Evolutionary conservation across 2,797 vertebrate species (phyloP).

Genomic region (Notamacropus eugenii): DNA sequence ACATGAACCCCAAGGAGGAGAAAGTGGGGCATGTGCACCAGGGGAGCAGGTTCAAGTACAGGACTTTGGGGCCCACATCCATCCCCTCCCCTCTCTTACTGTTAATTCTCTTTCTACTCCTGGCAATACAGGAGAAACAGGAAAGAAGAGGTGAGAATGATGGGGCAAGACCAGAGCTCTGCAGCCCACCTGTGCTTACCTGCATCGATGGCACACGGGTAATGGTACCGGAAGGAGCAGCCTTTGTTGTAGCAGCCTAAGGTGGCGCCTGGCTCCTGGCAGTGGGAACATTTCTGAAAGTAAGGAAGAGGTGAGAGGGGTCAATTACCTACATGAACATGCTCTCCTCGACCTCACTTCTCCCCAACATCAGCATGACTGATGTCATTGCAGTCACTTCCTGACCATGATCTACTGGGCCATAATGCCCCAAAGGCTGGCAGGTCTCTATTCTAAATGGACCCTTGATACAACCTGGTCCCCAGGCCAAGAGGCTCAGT

Average conservation of each 20-base stretch:
- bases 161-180: background rate
- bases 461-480: too few relatives aligned
- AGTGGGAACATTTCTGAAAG: conserved; percentile 96
- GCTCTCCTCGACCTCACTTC: conserved; percentile 14
- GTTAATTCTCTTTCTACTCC: background rate
- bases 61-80: background rate
- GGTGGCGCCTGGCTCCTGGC: conserved; percentile 96
- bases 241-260: conserved; percentile 99
- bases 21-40: background rate
- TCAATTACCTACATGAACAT: background rate
- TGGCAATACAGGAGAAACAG: background rate
- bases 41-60: background rate
- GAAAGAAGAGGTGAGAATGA: background rate
- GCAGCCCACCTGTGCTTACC: conserved; percentile 84
- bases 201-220: conserved; percentile 96
- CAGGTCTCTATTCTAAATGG: background rate
- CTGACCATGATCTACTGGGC: background rate
- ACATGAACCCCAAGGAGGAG: background rate
- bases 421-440: background rate
- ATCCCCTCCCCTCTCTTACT: background rate
- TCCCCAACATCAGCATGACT: background rate
- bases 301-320: conserved; percentile 61
- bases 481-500: background rate
- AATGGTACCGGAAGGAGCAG: conserved; percentile 97
- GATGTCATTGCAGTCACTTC: background rate